Evolutionary conservation across 2,113 vertebrate species (phyloP).

Genomic region (Alligator mississippiensis): DNA sequence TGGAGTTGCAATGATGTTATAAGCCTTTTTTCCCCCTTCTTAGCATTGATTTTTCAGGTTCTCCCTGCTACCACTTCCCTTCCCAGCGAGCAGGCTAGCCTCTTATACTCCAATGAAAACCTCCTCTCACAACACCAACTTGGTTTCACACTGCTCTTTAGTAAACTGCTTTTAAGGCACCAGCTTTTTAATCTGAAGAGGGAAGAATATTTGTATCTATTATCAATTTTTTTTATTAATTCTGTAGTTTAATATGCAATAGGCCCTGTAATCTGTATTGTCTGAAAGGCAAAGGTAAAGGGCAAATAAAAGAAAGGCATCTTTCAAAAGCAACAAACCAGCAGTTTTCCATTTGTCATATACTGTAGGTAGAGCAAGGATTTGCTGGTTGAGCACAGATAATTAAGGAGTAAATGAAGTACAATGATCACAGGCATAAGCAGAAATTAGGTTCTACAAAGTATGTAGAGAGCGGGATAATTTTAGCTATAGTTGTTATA

Average conservation of each 20-base stretch:
- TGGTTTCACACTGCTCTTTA: slow-evolving; percentile 4
- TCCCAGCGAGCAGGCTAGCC: neutral
- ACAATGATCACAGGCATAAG: neutral
- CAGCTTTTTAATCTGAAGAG: neutral
- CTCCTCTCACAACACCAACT: slow-evolving; percentile 27
- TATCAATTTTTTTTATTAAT: neutral
- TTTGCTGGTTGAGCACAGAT: neutral
- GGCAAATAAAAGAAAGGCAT: neutral
- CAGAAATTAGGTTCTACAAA: neutral
- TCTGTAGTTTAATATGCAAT: neutral
- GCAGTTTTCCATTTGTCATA: neutral
- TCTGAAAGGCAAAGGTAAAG: neutral
- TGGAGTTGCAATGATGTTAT: slow-evolving; percentile 9
- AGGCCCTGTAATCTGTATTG: neutral
- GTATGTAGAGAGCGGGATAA: neutral
- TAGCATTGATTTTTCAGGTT: slow-evolving; percentile 22
- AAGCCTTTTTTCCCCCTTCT: neutral
- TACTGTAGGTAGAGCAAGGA: neutral
- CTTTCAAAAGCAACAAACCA: neutral
- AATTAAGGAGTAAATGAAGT: neutral
- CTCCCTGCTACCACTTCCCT: neutral
- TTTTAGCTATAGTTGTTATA: neutral
- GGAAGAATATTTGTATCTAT: neutral
- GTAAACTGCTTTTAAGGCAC: slow-evolving; percentile 11
- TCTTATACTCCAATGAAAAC: slow-evolving; percentile 37